These are phyloP conservation scores for Machimus rusticus DNA, from an alignment of 2,888 invertebrate genomes.

Conservation along the genomic window DNA sequence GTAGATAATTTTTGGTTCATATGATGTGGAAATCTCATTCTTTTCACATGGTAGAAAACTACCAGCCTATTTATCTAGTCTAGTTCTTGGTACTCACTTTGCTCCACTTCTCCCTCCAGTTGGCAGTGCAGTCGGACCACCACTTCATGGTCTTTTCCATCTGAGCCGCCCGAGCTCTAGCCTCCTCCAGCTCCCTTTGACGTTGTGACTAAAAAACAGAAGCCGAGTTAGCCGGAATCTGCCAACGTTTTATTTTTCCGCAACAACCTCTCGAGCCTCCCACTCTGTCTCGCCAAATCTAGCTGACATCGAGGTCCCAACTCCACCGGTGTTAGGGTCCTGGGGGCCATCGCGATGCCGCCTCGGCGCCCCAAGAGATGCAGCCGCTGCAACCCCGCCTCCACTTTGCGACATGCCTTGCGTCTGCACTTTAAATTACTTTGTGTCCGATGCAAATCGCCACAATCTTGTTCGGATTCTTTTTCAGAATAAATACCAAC, in stretches of 20 bases:
- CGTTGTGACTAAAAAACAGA: constrained; percentile 58
- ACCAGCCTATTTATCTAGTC: too few species aligned
- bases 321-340: constrained; percentile 50
- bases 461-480: background rate
- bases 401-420: constrained; percentile 52
- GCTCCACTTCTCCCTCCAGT: constrained; percentile 97
- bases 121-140: constrained; percentile 98
- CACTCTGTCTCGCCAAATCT: constrained; percentile 61
- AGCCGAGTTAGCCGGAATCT: background rate
- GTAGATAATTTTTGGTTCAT: too few species aligned
- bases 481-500: background rate
- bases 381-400: constrained; percentile 50
- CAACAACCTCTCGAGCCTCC: constrained; percentile 61
- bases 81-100: constrained; percentile 65
- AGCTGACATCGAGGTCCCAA: constrained; percentile 52
- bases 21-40: too few species aligned
- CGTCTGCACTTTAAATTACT: background rate
- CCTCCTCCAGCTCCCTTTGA: constrained; percentile 87
- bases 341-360: constrained; percentile 51
- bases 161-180: constrained; percentile 91
- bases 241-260: background rate
- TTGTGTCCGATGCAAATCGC: background rate
- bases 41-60: too few species aligned
- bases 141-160: constrained; percentile 99
- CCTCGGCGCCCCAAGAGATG: constrained; percentile 51